Conservation (phyloP, 2,113 vertebrate genomes). For the Esox niger region DNA sequence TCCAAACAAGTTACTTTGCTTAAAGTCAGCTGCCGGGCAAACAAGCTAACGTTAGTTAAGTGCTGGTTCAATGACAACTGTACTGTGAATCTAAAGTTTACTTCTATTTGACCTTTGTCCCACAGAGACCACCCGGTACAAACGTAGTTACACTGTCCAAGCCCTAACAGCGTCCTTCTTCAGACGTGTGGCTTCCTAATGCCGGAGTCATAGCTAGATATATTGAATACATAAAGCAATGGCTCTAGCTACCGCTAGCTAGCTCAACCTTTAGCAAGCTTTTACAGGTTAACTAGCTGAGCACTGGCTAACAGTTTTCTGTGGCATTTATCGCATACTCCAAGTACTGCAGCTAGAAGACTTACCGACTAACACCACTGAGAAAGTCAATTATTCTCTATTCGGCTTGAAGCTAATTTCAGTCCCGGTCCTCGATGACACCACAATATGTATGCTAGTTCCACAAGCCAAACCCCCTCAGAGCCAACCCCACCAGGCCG, state of each 20-base stretch:
- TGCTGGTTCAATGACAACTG: not conserved
- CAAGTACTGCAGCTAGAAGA: slow-evolving; percentile 8
- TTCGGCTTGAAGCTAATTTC: not conserved
- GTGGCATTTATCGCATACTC: not conserved
- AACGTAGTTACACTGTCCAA: too few relatives aligned
- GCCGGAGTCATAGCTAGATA: not conserved
- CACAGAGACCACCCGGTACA: too few relatives aligned
- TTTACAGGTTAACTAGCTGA: not conserved
- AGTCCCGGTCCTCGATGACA: not conserved
- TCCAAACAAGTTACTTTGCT: too few relatives aligned
- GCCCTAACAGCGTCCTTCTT: not conserved
- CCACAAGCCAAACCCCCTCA: not conserved
- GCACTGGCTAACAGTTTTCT: not conserved
- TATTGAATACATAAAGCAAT: too few relatives aligned
- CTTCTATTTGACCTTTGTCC: not conserved
- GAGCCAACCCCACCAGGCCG: too few relatives aligned
- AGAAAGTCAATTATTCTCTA: not conserved
- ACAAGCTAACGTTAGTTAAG: not conserved
- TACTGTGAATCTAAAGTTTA: not conserved
- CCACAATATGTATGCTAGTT: not conserved
- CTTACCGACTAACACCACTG: slow-evolving; percentile 40
- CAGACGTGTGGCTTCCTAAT: not conserved
- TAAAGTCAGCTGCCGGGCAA: not conserved
- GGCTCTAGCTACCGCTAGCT: too few relatives aligned
- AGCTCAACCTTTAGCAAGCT: too few relatives aligned